These are phyloP conservation scores for Phortica magna DNA, from an alignment of 2,888 invertebrate species.

Conservation along the genomic window DNA sequence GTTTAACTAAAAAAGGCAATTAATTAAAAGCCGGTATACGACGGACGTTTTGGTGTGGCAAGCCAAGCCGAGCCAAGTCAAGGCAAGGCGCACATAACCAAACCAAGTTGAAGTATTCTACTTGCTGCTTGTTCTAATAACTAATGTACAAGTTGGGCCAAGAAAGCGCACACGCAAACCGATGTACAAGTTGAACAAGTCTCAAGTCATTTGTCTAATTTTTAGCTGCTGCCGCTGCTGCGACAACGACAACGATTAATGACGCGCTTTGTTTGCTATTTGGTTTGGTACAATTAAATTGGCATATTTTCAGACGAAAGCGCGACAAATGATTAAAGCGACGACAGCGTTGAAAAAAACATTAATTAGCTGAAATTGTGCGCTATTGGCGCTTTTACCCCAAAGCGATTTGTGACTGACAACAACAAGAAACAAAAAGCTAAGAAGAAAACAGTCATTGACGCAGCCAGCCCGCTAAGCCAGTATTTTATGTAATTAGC, in stretches of 20 bases:
- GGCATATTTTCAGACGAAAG: conserved; percentile 49
- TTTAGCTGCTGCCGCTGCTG: conserved; percentile 39
- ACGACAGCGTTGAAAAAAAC: conserved; percentile 37
- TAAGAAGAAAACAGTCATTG: background rate
- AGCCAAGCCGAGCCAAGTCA: too few relatives aligned
- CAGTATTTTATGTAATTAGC: conserved; percentile 61
- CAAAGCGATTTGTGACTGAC: background rate
- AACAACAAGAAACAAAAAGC: background rate
- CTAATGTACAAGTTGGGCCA: too few relatives aligned
- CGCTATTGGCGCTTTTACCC: conserved; percentile 31
- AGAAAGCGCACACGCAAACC: too few relatives aligned
- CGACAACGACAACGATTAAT: conserved; percentile 53
- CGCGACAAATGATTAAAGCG: conserved; percentile 26
- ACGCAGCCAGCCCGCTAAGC: conserved; percentile 1
- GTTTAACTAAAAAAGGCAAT: conserved; percentile 74
- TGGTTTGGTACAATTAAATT: conserved; percentile 55
- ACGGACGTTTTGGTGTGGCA: conserved; percentile 27
- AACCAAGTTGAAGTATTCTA: too few relatives aligned
- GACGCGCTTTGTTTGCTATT: conserved; percentile 48
- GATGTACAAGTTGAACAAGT: too few relatives aligned
- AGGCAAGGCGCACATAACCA: too few relatives aligned
- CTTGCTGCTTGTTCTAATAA: too few relatives aligned
- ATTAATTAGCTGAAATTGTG: conserved; percentile 49
- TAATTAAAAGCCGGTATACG: conserved; percentile 70
- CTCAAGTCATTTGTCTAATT: conserved; percentile 3